These are phyloP conservation scores for Ectemnius cavifrons DNA, from an alignment of 2,888 invertebrate genomes.

Conservation along the genomic window DNA sequence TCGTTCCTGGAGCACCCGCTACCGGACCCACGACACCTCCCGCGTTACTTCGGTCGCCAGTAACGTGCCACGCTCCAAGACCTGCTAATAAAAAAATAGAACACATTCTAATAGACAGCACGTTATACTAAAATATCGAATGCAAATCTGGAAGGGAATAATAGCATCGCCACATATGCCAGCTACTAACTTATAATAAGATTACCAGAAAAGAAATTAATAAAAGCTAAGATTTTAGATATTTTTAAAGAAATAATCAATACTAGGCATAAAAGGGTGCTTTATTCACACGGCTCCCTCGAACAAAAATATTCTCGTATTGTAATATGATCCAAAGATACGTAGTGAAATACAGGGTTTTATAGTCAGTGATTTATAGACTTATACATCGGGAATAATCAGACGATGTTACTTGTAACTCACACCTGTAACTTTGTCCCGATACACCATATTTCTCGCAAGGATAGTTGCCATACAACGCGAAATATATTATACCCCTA, in stretches of 20 bases:
- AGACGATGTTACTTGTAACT: slow-evolving; percentile 31
- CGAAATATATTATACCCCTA: slow-evolving; percentile 39
- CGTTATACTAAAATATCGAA: slow-evolving; percentile 28
- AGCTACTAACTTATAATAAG: not conserved
- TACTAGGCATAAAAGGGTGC: slow-evolving; percentile 41
- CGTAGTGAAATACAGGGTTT: slow-evolving; percentile 55
- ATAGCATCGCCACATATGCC: not conserved
- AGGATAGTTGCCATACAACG: slow-evolving; percentile 52
- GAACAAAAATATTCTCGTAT: slow-evolving; percentile 33
- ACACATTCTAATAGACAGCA: slow-evolving; percentile 24
- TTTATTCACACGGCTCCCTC: slow-evolving; percentile 46
- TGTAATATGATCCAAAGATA: slow-evolving; percentile 25
- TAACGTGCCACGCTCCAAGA: slow-evolving; percentile 92
- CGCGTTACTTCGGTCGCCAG: slow-evolving; percentile 85
- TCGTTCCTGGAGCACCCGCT: slow-evolving; percentile 74
- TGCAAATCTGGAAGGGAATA: slow-evolving; percentile 7
- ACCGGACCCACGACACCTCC: slow-evolving; percentile 73
- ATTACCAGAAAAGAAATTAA: not conserved
- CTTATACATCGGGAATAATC: slow-evolving; percentile 31
- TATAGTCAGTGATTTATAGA: slow-evolving; percentile 15
- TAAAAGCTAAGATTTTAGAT: not conserved
- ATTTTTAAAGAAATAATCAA: not conserved
- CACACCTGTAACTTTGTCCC: slow-evolving; percentile 25
- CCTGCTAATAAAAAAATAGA: slow-evolving; percentile 79
- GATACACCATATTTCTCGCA: slow-evolving; percentile 16